phyloP scores from a whole-genome alignment of 2,888 invertebrate genomes.

The Lasioglossum figueresi region DNA sequence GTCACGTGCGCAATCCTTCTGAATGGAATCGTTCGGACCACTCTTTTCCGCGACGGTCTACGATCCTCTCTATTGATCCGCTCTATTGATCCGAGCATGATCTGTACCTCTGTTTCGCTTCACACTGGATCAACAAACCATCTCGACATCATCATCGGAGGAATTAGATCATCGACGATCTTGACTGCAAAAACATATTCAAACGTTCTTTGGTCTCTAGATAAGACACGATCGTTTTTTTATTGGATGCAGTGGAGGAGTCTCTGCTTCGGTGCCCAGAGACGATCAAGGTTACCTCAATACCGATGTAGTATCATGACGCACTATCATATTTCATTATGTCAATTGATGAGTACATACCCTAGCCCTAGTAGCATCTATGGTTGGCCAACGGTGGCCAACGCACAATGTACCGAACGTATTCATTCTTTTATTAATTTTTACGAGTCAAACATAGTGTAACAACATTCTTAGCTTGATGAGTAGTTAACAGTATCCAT shows the following conservation, averaged over 20 bases:
- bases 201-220: background rate
- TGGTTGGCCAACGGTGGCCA: too few species aligned
- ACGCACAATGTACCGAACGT: too few species aligned
- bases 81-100: background rate
- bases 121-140: background rate
- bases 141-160: background rate
- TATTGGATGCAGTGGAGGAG: background rate
- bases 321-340: too few species aligned
- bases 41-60: constrained; percentile 19
- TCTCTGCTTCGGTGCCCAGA: background rate
- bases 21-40: constrained; percentile 55
- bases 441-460: too few species aligned
- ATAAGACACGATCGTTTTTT: background rate
- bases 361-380: too few species aligned
- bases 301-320: background rate
- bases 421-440: too few species aligned
- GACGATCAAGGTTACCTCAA: background rate
- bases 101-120: background rate
- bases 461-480: too few species aligned
- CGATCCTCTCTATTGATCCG: constrained; percentile 7
- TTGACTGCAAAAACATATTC: background rate
- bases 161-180: background rate
- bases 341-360: too few species aligned
- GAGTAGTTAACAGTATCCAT: too few species aligned
- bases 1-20: constrained; percentile 49